Evolutionary conservation across 2,888 invertebrate genomes (phyloP).

Genomic region (Xiphydria camelus): DNA sequence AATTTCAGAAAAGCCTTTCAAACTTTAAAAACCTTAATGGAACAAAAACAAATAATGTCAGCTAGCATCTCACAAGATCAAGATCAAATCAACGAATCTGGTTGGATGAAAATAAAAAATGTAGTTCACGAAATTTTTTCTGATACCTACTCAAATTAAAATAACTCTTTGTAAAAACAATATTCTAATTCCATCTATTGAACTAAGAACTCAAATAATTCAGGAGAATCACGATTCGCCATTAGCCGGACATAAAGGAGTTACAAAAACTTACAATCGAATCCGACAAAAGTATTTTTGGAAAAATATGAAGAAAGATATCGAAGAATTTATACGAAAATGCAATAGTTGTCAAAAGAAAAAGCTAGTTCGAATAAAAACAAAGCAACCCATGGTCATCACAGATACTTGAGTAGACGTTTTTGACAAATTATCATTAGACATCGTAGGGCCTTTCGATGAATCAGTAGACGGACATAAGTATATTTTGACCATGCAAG

Average conservation of each 20-base stretch:
- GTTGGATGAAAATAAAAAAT: too few relatives aligned
- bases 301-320: conserved; percentile 1
- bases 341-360: conserved; percentile 9
- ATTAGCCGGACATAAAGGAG: conserved; percentile 1
- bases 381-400: conserved; percentile 11
- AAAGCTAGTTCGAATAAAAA: conserved; percentile 10
- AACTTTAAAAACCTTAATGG: too few relatives aligned
- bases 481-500: conserved; percentile 21
- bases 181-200: neutral
- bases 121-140: neutral
- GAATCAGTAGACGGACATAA: conserved; percentile 16
- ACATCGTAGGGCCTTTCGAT: conserved; percentile 20
- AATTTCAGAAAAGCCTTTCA: too few relatives aligned
- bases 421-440: conserved; percentile 13
- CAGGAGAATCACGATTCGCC: neutral
- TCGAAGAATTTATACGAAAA: conserved; percentile 2
- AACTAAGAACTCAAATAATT: conserved; percentile 1
- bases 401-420: conserved; percentile 9
- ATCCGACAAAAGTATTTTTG: neutral
- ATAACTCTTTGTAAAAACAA: neutral
- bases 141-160: too few relatives aligned
- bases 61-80: too few relatives aligned
- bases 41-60: too few relatives aligned
- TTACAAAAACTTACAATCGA: conserved; percentile 1
- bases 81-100: too few relatives aligned